Base-by-base conservation (phyloP, 2,113 vertebrate species). In the Bubo blakistoni region DNA sequence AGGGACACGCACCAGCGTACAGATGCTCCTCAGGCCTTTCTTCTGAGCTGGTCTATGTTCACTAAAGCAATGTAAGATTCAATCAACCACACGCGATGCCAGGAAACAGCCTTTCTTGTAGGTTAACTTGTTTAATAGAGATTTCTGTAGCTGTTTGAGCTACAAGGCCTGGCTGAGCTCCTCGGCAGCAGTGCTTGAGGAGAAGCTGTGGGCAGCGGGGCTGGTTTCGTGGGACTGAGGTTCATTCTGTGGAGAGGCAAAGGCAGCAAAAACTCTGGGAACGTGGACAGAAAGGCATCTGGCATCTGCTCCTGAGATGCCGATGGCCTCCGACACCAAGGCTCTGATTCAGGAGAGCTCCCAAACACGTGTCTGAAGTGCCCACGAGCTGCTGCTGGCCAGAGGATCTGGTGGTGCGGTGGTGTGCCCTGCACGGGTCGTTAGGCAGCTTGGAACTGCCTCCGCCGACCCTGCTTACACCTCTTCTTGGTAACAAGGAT, bases 401-500 rank as follows among this genome's bases (percentile, higher is more conserved):
- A 16, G 38, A 30, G 11, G 5, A 18, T 14, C 5, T 4, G 44
- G 44, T 17, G 29, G 17, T 7, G 44, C 7, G 0, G 1, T 1
- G 24, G 9, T 6, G 38, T 11, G 46, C 54, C 73, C 19, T 4
- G 71, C n/a, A 13, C 0, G 0, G 40, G 36, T 20, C 1, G 1
- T 38, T 18, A 6, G 1, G 11, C 1, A 2, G 25, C 21, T 16
- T 25, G 6, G 9, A 32, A 21, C 52, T 3, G 8, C 72, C 59
- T 7, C 11, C 55, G 7, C 59, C 0, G 0, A 12, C 4, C 4
- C 29, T 1, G 1, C 4, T 9, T 7, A 7, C 1, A 3, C 36
- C 57, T 25, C 24, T 6, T 10, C 71, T 40, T 6, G 26, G 34
- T 7, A 7, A 17, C 49, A 26, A 30, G 21, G n/a, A 13, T 6